A percentile compares a stretch with the other conserved stretches of the same genome.
Evolutionary conservation across 2,113 vertebrate genomes (phyloP).

Genomic region (Psittacara wagleri): DNA sequence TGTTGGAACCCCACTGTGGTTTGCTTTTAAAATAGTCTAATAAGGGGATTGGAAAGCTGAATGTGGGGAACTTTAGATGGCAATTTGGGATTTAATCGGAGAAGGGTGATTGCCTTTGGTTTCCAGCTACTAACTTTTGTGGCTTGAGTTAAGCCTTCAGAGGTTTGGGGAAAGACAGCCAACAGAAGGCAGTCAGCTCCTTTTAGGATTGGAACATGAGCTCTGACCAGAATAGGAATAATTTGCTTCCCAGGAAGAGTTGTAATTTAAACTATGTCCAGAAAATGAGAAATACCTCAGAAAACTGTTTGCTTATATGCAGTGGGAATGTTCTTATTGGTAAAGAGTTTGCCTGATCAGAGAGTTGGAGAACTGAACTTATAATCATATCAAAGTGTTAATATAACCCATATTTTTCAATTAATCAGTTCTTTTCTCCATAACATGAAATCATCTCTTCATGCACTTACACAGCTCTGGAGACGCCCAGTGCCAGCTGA

Average conservation of each 20-base stretch:
- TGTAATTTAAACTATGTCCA: not conserved
- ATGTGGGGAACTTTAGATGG: constrained; percentile 51
- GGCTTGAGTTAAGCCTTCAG: constrained; percentile 56
- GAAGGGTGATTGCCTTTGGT: constrained; percentile 63
- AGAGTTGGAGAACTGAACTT: not conserved
- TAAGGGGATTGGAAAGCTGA: constrained; percentile 64
- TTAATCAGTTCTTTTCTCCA: not conserved
- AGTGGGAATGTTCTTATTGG: constrained; percentile 21
- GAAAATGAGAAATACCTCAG: not conserved
- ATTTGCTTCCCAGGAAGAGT: constrained; percentile 19
- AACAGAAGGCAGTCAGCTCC: constrained; percentile 36
- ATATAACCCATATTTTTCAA: not conserved
- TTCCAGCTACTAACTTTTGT: constrained; percentile 64
- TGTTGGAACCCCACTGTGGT: constrained; percentile 56
- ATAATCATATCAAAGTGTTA: not conserved
- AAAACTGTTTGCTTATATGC: not conserved
- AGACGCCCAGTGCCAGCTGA: not conserved
- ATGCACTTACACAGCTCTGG: not conserved
- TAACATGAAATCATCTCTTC: not conserved
- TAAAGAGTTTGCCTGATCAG: not conserved
- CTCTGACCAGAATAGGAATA: constrained; percentile 51
- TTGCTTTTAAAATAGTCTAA: constrained; percentile 58
- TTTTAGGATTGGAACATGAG: constrained; percentile 46
- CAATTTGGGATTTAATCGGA: constrained; percentile 61
- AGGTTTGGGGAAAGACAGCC: constrained; percentile 51